Percentiles rank a stretch among this genome's conserved stretches.
Conservation (phyloP, 2,113 vertebrate species). For the Rostratula benghalensis region DNA sequence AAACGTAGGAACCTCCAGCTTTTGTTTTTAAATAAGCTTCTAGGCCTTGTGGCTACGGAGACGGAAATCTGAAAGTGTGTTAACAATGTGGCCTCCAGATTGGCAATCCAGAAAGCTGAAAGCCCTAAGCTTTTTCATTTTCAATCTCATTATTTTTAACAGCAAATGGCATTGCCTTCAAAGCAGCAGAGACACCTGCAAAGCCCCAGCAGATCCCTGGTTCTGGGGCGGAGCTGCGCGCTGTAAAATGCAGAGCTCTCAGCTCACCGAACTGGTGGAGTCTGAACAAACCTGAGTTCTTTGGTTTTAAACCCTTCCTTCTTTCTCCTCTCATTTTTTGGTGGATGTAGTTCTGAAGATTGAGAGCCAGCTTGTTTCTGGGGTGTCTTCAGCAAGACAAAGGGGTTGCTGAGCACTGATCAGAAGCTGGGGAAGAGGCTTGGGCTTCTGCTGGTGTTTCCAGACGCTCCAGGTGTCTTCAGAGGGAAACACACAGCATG, state of each 20-base stretch:
- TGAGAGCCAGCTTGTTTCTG: background rate
- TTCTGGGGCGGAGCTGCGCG: background rate
- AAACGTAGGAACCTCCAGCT: background rate
- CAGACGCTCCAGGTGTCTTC: background rate
- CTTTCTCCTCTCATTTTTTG: no score
- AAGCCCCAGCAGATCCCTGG: background rate
- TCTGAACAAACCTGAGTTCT: background rate
- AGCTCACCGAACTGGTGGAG: background rate
- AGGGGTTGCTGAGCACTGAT: background rate
- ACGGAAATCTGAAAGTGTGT: background rate
- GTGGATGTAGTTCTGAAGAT: background rate
- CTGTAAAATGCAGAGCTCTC: background rate
- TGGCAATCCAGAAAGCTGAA: background rate
- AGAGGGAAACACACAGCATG: background rate
- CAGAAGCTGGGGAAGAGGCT: background rate
- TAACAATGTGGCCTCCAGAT: background rate
- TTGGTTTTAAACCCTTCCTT: background rate
- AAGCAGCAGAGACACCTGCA: background rate
- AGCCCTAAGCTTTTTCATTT: slow-evolving; percentile 4
- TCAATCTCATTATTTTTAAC: slow-evolving; percentile 43
- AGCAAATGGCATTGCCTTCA: slow-evolving; percentile 9
- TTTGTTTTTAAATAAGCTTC: background rate
- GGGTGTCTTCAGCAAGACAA: background rate
- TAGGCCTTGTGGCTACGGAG: background rate
- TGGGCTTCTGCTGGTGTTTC: background rate